Conservation (phyloP, 1,140 invertebrate genomes). For the Caenorhabditis inopinata region DNA sequence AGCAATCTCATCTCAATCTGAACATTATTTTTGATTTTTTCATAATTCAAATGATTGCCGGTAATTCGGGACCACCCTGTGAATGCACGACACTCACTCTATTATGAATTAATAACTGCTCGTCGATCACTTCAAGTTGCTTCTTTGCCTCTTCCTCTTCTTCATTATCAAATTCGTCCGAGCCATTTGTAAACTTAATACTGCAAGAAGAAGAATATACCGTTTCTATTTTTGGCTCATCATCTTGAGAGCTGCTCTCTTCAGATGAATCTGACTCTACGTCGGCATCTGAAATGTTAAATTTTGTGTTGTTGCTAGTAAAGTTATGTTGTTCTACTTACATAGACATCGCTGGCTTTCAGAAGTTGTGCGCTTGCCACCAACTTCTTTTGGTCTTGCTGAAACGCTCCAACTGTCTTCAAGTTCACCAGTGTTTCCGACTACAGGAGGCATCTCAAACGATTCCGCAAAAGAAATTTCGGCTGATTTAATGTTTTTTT, state of each 20-base stretch:
- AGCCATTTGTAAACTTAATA: background rate
- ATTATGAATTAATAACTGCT: background rate
- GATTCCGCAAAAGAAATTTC: background rate
- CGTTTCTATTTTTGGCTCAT: background rate
- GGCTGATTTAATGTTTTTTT: background rate
- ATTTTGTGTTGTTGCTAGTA: too few relatives aligned
- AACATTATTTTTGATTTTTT: too few relatives aligned
- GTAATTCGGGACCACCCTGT: too few relatives aligned
- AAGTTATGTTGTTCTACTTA: background rate
- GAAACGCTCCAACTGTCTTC: background rate
- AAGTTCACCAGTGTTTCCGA: background rate
- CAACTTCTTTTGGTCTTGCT: background rate
- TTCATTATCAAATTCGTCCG: background rate
- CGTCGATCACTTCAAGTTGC: background rate
- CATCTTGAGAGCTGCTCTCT: conserved; percentile 31
- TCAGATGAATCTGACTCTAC: conserved; percentile 31
- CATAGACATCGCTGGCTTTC: background rate
- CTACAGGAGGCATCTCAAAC: background rate
- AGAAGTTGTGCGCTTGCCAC: background rate
- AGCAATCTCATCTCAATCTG: too few relatives aligned
- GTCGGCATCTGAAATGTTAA: conserved; percentile 34
- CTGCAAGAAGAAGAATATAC: background rate
- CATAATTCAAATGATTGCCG: too few relatives aligned
- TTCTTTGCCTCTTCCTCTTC: background rate
- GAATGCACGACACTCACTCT: background rate